Evolutionary conservation across 1,140 invertebrate species (phyloP).

Genomic region (Ylistrum balloti): DNA sequence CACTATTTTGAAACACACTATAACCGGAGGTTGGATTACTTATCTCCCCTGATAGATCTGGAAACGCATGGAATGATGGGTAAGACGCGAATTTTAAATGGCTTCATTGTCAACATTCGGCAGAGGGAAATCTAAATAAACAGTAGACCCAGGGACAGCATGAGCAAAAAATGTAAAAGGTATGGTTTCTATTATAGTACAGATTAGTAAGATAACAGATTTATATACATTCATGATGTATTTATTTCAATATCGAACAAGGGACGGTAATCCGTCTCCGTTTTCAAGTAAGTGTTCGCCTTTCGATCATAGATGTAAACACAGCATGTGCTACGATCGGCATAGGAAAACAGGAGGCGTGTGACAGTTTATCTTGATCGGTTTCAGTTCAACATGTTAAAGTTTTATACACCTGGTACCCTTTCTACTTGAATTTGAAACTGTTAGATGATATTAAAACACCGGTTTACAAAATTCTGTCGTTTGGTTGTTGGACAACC

Average conservation of each 20-base stretch:
- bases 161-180: conserved; percentile 28
- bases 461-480: too few species aligned
- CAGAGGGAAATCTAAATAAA: background rate
- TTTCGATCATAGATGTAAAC: background rate
- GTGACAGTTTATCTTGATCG: too few species aligned
- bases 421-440: too few species aligned
- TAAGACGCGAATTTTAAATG: conserved; percentile 39
- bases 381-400: too few species aligned
- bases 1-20: too few species aligned
- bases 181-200: background rate
- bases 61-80: conserved; percentile 5
- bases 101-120: conserved; percentile 7
- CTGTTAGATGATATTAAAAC: too few species aligned
- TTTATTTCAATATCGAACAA: background rate
- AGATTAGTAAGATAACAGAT: background rate
- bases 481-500: too few species aligned
- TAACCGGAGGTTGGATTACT: background rate
- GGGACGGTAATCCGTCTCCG: background rate
- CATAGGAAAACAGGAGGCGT: too few species aligned
- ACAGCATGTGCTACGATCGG: background rate
- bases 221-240: background rate
- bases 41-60: background rate
- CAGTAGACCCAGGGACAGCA: background rate
- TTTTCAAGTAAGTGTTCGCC: background rate
- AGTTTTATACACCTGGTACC: too few species aligned